Conservation (phyloP, 2,888 invertebrate species). For the Alloscopus bannaensis region DNA sequence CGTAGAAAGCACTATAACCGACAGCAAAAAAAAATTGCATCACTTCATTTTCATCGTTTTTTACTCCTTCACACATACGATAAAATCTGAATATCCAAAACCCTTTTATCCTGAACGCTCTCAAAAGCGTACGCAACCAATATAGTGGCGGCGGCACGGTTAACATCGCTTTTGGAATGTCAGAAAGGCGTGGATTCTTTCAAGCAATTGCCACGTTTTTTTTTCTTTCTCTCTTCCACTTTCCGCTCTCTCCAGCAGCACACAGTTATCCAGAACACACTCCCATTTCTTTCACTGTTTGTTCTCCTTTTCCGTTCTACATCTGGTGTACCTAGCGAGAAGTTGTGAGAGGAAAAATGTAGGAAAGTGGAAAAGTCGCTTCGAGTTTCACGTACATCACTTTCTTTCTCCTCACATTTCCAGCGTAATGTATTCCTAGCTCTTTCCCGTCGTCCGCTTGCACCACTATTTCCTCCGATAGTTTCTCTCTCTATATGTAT, state of each 20-base stretch:
- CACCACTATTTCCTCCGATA: no score
- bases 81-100: conserved; percentile 1
- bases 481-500: no score
- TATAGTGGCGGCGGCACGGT: conserved; percentile 19
- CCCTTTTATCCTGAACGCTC: not conserved
- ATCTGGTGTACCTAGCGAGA: conserved; percentile 12
- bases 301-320: conserved; percentile 6
- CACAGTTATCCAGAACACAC: conserved; percentile 4
- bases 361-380: conserved; percentile 59
- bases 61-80: conserved; percentile 21
- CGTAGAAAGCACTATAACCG: conserved; percentile 24
- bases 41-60: not conserved
- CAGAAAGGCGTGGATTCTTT: conserved; percentile 62
- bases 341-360: conserved; percentile 2
- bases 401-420: conserved; percentile 37
- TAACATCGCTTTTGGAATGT: conserved; percentile 59
- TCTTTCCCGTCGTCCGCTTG: no score
- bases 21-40: conserved; percentile 12
- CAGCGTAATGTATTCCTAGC: conserved; percentile 50
- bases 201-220: conserved; percentile 61
- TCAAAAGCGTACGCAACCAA: conserved; percentile 3
- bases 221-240: conserved; percentile 42
- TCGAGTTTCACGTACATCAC: conserved; percentile 62
- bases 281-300: conserved; percentile 16
- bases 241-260: conserved; percentile 1